Evolutionary conservation across 1,140 invertebrate species (phyloP), one percentile per base, ranked within the genome.

Genomic region (Melitaea cinxia): DNA sequence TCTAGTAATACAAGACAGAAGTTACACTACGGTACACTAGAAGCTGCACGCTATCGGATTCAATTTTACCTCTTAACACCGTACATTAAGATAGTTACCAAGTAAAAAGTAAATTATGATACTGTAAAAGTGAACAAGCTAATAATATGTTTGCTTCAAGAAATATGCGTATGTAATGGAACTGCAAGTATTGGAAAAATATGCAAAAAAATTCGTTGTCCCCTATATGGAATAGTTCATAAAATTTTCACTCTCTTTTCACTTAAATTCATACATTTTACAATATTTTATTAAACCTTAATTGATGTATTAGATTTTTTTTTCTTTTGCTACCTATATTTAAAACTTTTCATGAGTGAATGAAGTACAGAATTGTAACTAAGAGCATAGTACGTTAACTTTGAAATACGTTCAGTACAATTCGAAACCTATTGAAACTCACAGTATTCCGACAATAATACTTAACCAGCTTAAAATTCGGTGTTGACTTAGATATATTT

Each of bases 41-140:
- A 14, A 42, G 37, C 37, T 42, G 15, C 37, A 42, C 14, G 5
- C 7, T 15, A 12, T 17, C 37, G n/a, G 37, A 42, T 17, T 5
- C 37, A 15, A 42, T 9, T 42, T 37, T 37, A 15, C 17, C 15
- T 17, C 2, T 17, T 17, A 15, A 37, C n/a, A n/a, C 14, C n/a
- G 26, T 42, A 42, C 14, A 9, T 15, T 14, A 42, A 19, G 12
- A 42, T 17, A 39, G 14, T 17, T 42, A 5, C 15, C 15, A 4
- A 33, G 12, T 33, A 28, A 12, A 23, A 47, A 23, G n/a, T 21
- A 7, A 6, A n/a, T n/a, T 9, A 52, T 52, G 30, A 52, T 52
- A 52, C 49, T 52, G 49, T 52, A 52, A 52, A 52, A 52, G 23
- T 14, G 49, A 52, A 28, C 24, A 52, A 52, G 24, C 49, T 52